These are phyloP conservation scores for Garrulus glandarius DNA, from an alignment of 2,797 vertebrate genomes.

Conservation along the genomic window DNA sequence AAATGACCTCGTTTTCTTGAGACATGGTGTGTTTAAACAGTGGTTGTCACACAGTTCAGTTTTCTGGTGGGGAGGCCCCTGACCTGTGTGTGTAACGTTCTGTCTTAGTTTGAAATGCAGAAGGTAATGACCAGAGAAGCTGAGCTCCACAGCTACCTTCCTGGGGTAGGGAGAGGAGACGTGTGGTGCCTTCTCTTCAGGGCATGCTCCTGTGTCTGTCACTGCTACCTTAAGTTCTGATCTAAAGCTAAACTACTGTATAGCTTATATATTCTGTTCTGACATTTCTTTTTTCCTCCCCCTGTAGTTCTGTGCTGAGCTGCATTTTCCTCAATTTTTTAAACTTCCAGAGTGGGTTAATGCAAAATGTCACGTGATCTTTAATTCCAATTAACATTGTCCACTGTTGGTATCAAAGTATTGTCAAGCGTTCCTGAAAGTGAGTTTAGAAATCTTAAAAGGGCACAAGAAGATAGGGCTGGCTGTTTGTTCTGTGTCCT, in stretches of 20 bases:
- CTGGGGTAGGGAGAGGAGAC: not conserved
- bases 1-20: not conserved
- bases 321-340: not conserved
- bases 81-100: not conserved
- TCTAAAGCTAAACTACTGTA: not conserved
- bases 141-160: not conserved
- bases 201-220: not conserved
- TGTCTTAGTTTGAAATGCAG: not conserved
- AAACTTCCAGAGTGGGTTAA: not conserved
- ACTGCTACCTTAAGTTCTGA: not conserved
- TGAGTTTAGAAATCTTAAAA: not conserved
- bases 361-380: not conserved
- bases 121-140: not conserved
- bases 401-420: not conserved
- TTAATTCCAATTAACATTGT: not conserved
- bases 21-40: accelerated
- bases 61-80: not conserved
- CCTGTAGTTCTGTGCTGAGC: accelerated
- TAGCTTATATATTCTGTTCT: not conserved
- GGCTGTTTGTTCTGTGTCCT: constrained; percentile 32
- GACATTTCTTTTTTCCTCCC: accelerated
- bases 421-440: not conserved
- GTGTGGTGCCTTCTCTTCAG: not conserved
- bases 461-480: not conserved
- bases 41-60: not conserved